These are phyloP conservation scores for Lithophane ornitopus DNA, from an alignment of 2,888 invertebrate species.

Conservation along the genomic window DNA sequence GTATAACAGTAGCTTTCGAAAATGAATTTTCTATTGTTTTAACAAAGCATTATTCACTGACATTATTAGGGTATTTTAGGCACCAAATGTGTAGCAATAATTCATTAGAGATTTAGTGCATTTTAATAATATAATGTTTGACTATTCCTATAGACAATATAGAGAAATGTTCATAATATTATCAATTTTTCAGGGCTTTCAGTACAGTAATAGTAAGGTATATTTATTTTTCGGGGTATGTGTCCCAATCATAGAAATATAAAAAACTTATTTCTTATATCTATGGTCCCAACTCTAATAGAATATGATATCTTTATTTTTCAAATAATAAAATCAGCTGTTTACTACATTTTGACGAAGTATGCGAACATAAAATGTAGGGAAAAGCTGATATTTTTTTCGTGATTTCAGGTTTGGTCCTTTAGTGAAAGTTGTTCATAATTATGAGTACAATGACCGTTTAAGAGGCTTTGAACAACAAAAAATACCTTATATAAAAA, in stretches of 20 bases:
- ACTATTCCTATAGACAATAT: neutral
- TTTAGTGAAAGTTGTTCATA: no score
- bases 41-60: conserved; percentile 11
- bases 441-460: no score
- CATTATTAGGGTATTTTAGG: neutral
- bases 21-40: conserved; percentile 1
- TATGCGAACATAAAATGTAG: no score
- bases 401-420: no score
- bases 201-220: neutral
- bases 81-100: conserved; percentile 12
- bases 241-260: no score
- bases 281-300: conserved; percentile 50
- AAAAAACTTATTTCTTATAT: no score
- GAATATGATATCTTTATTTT: neutral
- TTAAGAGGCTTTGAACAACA: no score
- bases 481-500: no score
- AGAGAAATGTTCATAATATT: neutral
- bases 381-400: no score
- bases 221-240: neutral
- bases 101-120: neutral
- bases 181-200: neutral
- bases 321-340: no score
- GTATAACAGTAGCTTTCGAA: neutral
- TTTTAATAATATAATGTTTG: neutral
- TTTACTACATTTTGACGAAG: no score